Conservation (phyloP, 2,888 invertebrate species). For the Apocheima hispidaria region DNA sequence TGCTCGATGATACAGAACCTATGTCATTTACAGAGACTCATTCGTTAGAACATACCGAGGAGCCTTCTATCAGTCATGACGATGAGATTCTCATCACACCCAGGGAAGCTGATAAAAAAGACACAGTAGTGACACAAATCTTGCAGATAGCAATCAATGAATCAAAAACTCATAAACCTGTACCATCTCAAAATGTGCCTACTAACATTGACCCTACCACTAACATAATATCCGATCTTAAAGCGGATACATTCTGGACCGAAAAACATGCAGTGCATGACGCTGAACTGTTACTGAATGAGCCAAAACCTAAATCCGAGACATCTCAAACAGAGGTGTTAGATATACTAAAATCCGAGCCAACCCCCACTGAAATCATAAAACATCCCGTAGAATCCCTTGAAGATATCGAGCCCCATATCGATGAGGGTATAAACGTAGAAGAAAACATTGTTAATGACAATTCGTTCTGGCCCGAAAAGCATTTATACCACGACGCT, state of each 20-base stretch:
- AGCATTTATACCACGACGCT: conserved; percentile 88
- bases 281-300: conserved; percentile 79
- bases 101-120: conserved; percentile 53
- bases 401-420: conserved; percentile 37
- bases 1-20: conserved; percentile 61
- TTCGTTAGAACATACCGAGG: conserved; percentile 56
- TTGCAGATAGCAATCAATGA: conserved; percentile 23
- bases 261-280: conserved; percentile 86
- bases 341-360: conserved; percentile 37
- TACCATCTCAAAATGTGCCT: conserved; percentile 41
- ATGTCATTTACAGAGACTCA: conserved; percentile 53
- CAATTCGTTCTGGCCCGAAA: conserved; percentile 87
- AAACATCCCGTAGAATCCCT: conserved; percentile 34
- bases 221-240: conserved; percentile 69
- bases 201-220: conserved; percentile 65
- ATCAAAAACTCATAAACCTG: conserved; percentile 29
- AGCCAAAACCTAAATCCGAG: conserved; percentile 54
- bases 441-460: conserved; percentile 74
- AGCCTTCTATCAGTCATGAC: conserved; percentile 51
- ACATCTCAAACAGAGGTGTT: conserved; percentile 38
- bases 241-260: conserved; percentile 86
- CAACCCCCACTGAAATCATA: conserved; percentile 36
- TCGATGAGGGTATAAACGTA: conserved; percentile 51
- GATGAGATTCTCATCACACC: conserved; percentile 51
- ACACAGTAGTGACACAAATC: conserved; percentile 31